Conservation (phyloP, 2,797 vertebrate genomes). For the Danio albolineatus region DNA sequence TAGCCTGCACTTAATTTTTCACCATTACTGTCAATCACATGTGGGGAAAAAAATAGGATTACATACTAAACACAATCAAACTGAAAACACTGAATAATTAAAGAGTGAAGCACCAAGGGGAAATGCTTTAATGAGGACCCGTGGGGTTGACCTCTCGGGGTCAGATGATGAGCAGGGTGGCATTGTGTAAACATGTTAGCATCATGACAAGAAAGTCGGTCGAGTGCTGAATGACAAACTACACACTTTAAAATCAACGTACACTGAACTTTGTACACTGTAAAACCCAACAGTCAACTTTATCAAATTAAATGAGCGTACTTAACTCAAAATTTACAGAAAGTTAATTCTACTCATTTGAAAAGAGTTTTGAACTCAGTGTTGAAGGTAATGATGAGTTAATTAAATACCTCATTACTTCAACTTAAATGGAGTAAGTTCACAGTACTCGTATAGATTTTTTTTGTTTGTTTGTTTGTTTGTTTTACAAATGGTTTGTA, state of each 20-base stretch:
- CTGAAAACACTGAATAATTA: constrained; percentile 58
- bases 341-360: no score
- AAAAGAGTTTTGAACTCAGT: no score
- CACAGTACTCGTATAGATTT: no score
- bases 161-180: constrained; percentile 40
- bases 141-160: constrained; percentile 51
- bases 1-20: constrained; percentile 45
- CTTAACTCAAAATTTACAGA: no score
- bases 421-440: no score
- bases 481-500: no score
- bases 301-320: no score
- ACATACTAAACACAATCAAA: constrained; percentile 29
- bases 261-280: no score
- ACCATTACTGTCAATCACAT: constrained; percentile 52
- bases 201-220: background rate
- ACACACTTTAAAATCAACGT: background rate
- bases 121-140: constrained; percentile 55
- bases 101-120: constrained; percentile 19
- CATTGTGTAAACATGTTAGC: constrained; percentile 42
- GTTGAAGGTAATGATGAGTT: no score
- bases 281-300: no score
- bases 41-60: constrained; percentile 12
- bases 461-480: no score
- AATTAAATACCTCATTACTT: no score
- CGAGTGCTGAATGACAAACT: background rate